Conservation (phyloP, 2,888 invertebrate species). For the Drosophila gaucha region DNA sequence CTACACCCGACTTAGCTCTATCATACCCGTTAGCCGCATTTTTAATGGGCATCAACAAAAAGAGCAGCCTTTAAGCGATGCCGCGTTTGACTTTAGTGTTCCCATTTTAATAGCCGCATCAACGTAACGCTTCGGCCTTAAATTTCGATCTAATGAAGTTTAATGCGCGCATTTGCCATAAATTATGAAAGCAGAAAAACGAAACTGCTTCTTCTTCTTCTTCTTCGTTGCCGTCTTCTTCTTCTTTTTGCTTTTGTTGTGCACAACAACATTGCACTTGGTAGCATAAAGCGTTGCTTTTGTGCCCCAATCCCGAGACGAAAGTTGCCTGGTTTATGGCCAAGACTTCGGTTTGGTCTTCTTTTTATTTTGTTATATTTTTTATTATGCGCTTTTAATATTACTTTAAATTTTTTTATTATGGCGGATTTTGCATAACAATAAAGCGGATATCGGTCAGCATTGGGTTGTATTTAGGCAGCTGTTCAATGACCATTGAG, state of each 20-base stretch:
- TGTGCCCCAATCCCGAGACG: slow-evolving; percentile 38
- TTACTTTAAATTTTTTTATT: slow-evolving; percentile 57
- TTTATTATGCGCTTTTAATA: slow-evolving; percentile 75
- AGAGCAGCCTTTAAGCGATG: slow-evolving; percentile 19
- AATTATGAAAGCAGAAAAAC: slow-evolving; percentile 58
- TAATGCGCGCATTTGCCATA: slow-evolving; percentile 79
- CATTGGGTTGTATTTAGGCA: slow-evolving; percentile 31
- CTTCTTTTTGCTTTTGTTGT: slow-evolving; percentile 47
- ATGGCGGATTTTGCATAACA: slow-evolving; percentile 73
- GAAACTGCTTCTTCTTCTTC: slow-evolving; percentile 34
- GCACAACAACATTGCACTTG: slow-evolving; percentile 56
- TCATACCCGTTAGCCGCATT: slow-evolving; percentile 11
- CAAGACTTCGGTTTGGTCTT: slow-evolving; percentile 36
- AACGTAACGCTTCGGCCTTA: slow-evolving; percentile 70
- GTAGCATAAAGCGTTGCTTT: slow-evolving; percentile 36
- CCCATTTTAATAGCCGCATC: slow-evolving; percentile 68
- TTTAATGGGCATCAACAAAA: neutral
- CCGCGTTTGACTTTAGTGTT: slow-evolving; percentile 59
- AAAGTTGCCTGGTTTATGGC: slow-evolving; percentile 50
- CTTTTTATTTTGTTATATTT: slow-evolving; percentile 34
- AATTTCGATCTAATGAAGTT: slow-evolving; percentile 79
- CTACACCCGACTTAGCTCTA: neutral
- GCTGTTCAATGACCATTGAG: slow-evolving; percentile 30
- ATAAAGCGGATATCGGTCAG: slow-evolving; percentile 76
- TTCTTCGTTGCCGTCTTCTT: slow-evolving; percentile 20